Conservation (phyloP, 2,113 vertebrate species). For the Pedetes capensis region DNA sequence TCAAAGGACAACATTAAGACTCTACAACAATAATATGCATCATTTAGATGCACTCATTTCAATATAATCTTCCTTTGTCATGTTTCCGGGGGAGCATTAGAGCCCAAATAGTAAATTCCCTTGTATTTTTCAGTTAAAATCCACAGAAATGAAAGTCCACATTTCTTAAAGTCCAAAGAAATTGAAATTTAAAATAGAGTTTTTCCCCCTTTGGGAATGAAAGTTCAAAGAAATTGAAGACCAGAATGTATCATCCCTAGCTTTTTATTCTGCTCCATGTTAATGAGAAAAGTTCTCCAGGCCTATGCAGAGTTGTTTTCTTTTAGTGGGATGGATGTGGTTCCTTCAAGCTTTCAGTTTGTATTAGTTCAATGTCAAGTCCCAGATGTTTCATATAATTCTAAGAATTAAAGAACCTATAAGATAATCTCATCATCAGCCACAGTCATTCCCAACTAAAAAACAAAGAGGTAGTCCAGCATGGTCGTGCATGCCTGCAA, state of each 20-base stretch:
- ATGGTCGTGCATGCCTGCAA: too few species aligned
- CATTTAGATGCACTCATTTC: constrained; percentile 29
- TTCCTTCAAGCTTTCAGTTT: constrained; percentile 15
- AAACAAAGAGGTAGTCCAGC: neutral
- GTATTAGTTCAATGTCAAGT: neutral
- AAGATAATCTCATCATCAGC: neutral
- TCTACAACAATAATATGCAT: neutral
- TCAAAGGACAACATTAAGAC: constrained; percentile 33
- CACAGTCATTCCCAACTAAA: neutral
- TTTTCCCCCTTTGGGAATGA: neutral
- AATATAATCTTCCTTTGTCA: constrained; percentile 7
- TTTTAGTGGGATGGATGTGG: neutral
- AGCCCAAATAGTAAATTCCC: constrained; percentile 23
- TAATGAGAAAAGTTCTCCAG: constrained; percentile 33
- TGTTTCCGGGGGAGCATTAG: constrained; percentile 35
- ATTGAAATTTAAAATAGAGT: constrained; percentile 32
- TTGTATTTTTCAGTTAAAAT: constrained; percentile 39
- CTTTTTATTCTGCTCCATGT: neutral
- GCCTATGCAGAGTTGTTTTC: neutral
- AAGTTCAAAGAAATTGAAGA: constrained; percentile 42
- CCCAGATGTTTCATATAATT: constrained; percentile 50
- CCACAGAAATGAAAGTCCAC: constrained; percentile 21
- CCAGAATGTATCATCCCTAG: neutral
- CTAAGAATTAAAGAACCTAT: neutral
- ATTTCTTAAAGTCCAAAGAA: constrained; percentile 32